These are phyloP conservation scores for Coenobita brevimanus DNA, from an alignment of 1,140 invertebrate species.

Conservation along the genomic window DNA sequence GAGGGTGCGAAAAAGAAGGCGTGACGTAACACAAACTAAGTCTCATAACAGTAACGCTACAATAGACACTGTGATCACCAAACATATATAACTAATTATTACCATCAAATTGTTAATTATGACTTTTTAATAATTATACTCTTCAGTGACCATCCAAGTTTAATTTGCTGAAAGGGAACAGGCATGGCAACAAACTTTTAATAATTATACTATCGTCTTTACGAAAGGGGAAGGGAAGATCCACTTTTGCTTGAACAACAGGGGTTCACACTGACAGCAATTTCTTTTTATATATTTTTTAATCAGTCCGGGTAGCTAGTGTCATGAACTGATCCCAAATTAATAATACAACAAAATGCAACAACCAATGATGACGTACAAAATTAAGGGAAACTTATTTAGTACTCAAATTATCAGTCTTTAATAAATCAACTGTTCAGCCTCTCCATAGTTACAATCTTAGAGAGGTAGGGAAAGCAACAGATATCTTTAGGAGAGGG, in stretches of 20 bases:
- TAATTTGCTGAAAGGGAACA: constrained; percentile 42
- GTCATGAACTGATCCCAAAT: no score
- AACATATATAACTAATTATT: not conserved
- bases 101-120: constrained; percentile 30
- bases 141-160: constrained; percentile 32
- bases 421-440: no score
- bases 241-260: no score
- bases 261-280: no score
- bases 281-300: no score
- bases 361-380: no score
- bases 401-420: no score
- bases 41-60: not conserved
- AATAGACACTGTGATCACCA: constrained; percentile 62
- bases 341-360: no score
- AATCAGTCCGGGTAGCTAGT: no score
- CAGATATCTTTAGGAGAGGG: not conserved
- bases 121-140: constrained; percentile 22
- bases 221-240: no score
- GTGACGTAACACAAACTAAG: constrained; percentile 6
- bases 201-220: no score
- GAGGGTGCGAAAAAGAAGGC: not conserved
- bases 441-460: not conserved
- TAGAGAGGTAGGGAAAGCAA: not conserved
- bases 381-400: no score
- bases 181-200: constrained; percentile 20